Evolutionary conservation across 2,113 vertebrate genomes (phyloP).

Genomic region (Nothoprocta pentlandii): DNA sequence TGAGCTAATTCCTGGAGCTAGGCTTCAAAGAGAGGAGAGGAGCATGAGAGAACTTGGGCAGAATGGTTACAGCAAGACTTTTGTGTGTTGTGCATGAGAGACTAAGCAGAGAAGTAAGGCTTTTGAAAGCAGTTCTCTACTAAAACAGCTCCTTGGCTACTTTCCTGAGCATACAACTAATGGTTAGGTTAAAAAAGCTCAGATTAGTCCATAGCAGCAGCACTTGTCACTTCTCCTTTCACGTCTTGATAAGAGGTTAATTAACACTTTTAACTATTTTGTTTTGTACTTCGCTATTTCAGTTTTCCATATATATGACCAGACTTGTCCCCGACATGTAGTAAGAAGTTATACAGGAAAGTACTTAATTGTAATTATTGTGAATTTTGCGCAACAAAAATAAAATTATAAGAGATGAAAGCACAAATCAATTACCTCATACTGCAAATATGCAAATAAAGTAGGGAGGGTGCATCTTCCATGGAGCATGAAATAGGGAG

Average conservation of each 20-base stretch:
- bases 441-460: fast-evolving
- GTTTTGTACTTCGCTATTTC: background rate
- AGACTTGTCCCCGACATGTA: background rate
- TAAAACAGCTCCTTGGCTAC: background rate
- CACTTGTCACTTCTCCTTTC: background rate
- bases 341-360: background rate
- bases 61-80: background rate
- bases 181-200: background rate
- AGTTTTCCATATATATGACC: background rate
- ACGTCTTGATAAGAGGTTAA: background rate
- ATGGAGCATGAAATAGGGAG: background rate
- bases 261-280: background rate
- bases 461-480: background rate
- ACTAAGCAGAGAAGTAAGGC: background rate
- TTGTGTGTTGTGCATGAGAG: background rate
- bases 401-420: background rate
- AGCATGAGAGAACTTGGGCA: background rate
- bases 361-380: background rate
- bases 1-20: background rate
- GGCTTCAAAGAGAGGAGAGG: background rate
- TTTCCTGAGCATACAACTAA: background rate
- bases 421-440: background rate
- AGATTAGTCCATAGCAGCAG: background rate
- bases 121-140: slow-evolving; percentile 36
- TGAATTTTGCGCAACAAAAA: background rate